Conservation (phyloP, 2,888 invertebrate species). For the Antheraea yamamai region DNA sequence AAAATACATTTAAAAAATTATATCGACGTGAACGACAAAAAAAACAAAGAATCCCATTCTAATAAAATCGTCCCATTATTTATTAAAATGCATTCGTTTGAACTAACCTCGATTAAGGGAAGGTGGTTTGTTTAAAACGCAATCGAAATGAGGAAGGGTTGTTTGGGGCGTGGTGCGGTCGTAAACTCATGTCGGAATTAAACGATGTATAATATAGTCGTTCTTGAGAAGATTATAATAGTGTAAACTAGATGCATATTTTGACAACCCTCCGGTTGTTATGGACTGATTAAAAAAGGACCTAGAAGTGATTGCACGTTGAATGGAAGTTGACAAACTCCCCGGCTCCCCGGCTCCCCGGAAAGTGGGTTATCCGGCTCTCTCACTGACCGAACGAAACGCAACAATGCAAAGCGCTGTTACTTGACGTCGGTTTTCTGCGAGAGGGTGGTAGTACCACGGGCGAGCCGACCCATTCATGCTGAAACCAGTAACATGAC, state of each 20-base stretch:
- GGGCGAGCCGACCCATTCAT: too few relatives aligned
- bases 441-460: too few relatives aligned
- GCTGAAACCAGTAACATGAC: too few relatives aligned
- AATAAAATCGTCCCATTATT: conserved; percentile 1
- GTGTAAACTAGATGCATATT: too few relatives aligned
- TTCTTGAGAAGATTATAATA: neutral
- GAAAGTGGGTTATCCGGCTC: too few relatives aligned
- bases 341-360: too few relatives aligned
- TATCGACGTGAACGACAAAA: neutral
- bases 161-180: neutral
- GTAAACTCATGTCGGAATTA: neutral
- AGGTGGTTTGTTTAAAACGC: conserved; percentile 15
- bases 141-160: neutral
- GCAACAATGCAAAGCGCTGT: too few relatives aligned
- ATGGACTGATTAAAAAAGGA: neutral
- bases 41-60: neutral
- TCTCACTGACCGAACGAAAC: too few relatives aligned
- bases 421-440: too few relatives aligned
- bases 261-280: neutral
- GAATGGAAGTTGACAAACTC: too few relatives aligned
- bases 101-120: conserved; percentile 15
- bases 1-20: neutral
- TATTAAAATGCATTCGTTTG: conserved; percentile 18
- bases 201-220: neutral
- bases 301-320: too few relatives aligned